Conservation (phyloP, 2,797 vertebrate genomes). For the Hypotaenidia okinawae region DNA sequence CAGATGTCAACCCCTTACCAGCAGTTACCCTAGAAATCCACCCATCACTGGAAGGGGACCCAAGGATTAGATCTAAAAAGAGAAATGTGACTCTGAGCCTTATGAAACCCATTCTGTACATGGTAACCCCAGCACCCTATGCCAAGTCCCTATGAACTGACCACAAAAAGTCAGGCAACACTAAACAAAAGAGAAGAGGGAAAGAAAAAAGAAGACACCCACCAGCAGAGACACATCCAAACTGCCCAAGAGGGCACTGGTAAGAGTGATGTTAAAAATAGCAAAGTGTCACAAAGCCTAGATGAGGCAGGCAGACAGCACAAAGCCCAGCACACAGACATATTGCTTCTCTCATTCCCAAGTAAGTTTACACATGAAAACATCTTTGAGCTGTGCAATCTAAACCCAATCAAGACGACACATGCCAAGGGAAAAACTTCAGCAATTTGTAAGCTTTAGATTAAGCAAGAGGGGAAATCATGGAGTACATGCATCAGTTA, state of each 20-base stretch:
- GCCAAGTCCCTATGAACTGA: accelerated
- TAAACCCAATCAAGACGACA: not conserved
- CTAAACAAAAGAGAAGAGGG: not conserved
- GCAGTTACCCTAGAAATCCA: not conserved
- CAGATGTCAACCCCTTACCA: not conserved
- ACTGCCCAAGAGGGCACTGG: not conserved
- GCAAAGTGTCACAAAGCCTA: not conserved
- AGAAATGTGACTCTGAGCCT: not conserved
- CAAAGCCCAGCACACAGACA: not conserved
- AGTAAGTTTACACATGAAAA: not conserved
- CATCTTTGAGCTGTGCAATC: not conserved
- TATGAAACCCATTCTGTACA: accelerated
- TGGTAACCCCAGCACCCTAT: not conserved
- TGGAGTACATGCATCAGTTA: not conserved
- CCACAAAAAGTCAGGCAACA: not conserved
- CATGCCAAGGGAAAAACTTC: not conserved
- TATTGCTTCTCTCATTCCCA: not conserved
- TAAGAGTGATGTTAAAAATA: not conserved
- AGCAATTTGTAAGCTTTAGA: not conserved
- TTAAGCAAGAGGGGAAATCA: not conserved
- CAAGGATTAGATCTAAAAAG: not conserved
- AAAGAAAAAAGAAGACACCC: not conserved
- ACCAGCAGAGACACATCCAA: not conserved
- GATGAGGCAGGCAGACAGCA: not conserved
- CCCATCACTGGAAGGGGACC: not conserved